phyloP scores from a whole-genome alignment of 2,888 invertebrate genomes.

The Oeneis ivallda region DNA sequence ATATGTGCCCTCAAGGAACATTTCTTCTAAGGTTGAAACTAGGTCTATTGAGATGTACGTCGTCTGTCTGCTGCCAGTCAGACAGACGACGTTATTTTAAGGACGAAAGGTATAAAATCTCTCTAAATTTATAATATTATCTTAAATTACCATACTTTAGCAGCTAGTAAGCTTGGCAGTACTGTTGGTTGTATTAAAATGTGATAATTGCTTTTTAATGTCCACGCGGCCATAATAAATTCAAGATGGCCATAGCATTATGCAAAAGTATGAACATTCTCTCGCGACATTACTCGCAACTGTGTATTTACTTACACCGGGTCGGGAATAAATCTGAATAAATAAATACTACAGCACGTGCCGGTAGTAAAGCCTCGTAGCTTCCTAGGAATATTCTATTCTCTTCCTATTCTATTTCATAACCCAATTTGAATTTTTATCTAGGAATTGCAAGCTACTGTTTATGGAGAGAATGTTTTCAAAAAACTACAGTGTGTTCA shows the following conservation, averaged over 20 bases:
- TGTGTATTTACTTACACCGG: conserved; percentile 51
- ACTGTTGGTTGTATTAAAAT: conserved; percentile 27
- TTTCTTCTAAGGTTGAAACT: too few species aligned
- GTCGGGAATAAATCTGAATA: conserved; percentile 64
- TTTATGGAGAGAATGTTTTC: background rate
- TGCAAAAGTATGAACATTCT: conserved; percentile 52
- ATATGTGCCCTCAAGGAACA: too few species aligned
- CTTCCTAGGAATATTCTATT: conserved; percentile 53
- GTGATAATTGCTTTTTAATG: conserved; percentile 39
- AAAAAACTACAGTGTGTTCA: background rate
- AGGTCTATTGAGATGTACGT: too few species aligned
- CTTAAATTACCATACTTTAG: conserved; percentile 12
- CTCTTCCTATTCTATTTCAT: conserved; percentile 37
- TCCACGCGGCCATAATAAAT: conserved; percentile 36
- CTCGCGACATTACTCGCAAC: conserved; percentile 62
- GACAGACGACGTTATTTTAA: too few species aligned
- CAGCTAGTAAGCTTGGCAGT: conserved; percentile 4
- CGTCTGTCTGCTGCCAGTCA: too few species aligned
- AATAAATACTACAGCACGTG: conserved; percentile 70
- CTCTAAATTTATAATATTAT: background rate
- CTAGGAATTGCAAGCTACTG: conserved; percentile 18
- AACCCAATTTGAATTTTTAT: conserved; percentile 35
- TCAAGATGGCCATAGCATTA: conserved; percentile 39
- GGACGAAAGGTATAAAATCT: background rate
- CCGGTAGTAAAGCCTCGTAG: conserved; percentile 64